A percentile compares a stretch with the other conserved stretches of the same genome.
These are phyloP conservation scores for Hetaerina titia DNA, from an alignment of 2,888 invertebrate species.

Conservation along the genomic window DNA sequence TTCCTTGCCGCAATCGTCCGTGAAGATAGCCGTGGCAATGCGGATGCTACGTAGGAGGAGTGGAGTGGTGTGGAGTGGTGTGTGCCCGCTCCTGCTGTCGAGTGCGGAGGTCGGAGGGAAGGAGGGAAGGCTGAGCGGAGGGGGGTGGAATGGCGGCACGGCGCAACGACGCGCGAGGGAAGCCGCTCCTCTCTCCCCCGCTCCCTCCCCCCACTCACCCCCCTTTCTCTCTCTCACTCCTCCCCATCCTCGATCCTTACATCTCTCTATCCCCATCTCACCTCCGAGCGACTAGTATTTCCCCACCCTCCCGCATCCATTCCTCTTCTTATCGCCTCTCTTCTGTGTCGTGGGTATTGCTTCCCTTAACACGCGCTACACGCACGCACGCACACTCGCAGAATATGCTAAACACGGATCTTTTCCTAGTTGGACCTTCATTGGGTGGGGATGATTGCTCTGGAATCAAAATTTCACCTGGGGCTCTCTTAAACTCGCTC, in stretches of 20 bases:
- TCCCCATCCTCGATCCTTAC: not conserved
- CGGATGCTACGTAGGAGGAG: not conserved
- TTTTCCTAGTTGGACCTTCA: too few relatives aligned
- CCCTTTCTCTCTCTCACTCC: not conserved
- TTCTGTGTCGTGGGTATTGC: not conserved
- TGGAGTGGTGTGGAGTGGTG: not conserved
- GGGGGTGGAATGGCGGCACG: not conserved
- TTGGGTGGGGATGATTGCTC: too few relatives aligned
- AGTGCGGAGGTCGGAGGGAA: not conserved
- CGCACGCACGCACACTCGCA: too few relatives aligned
- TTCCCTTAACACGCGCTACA: not conserved
- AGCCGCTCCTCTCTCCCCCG: not conserved
- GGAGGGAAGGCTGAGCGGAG: not conserved
- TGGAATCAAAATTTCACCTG: too few relatives aligned
- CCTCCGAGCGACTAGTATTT: not conserved
- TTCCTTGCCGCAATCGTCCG: slow-evolving; percentile 52
- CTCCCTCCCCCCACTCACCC: not conserved
- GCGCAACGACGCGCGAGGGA: not conserved
- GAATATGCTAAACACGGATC: too few relatives aligned
- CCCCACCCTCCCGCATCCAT: not conserved
- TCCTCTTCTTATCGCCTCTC: not conserved
- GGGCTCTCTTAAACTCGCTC: too few relatives aligned
- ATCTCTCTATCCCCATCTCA: not conserved
- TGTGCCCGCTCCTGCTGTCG: too few relatives aligned
- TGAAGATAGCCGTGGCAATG: slow-evolving; percentile 47